phyloP scores from a whole-genome alignment of 1,140 invertebrate genomes.

The Drosophila subpulchrella region DNA sequence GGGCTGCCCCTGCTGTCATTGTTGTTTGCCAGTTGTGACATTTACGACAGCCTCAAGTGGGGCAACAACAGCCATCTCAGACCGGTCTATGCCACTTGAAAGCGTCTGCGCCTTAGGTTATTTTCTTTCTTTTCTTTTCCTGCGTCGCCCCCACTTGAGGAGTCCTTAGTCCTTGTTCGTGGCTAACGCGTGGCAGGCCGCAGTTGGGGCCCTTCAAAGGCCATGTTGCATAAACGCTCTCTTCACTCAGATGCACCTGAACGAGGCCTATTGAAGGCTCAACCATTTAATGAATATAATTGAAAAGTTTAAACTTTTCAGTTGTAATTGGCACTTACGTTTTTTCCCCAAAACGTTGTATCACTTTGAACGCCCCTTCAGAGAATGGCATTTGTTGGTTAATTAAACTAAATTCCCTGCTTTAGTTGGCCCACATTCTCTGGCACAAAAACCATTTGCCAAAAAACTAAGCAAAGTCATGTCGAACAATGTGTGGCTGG shows the following conservation, averaged over 20 bases:
- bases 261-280: slow-evolving; percentile 1
- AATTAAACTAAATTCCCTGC: slow-evolving; percentile 34
- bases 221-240: slow-evolving; percentile 25
- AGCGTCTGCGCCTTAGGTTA: slow-evolving; percentile 71
- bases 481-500: slow-evolving; percentile 40
- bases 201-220: slow-evolving; percentile 23
- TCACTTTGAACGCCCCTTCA: background rate
- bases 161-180: slow-evolving; percentile 48
- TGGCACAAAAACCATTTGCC: slow-evolving; percentile 29
- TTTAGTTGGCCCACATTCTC: slow-evolving; percentile 23
- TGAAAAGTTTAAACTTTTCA: background rate
- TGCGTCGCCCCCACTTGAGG: slow-evolving; percentile 33
- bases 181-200: slow-evolving; percentile 21
- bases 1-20: slow-evolving; percentile 27
- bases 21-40: slow-evolving; percentile 70
- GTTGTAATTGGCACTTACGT: background rate
- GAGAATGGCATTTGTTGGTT: slow-evolving; percentile 4
- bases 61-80: slow-evolving; percentile 61
- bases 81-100: slow-evolving; percentile 73
- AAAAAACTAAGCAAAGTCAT: slow-evolving; percentile 34
- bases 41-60: slow-evolving; percentile 79
- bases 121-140: slow-evolving; percentile 28
- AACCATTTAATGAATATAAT: slow-evolving; percentile 9
- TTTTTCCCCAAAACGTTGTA: background rate
- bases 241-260: slow-evolving; percentile 10